These are phyloP conservation scores for Apogon talboti DNA, from an alignment of 2,797 vertebrate species.

Conservation along the genomic window DNA sequence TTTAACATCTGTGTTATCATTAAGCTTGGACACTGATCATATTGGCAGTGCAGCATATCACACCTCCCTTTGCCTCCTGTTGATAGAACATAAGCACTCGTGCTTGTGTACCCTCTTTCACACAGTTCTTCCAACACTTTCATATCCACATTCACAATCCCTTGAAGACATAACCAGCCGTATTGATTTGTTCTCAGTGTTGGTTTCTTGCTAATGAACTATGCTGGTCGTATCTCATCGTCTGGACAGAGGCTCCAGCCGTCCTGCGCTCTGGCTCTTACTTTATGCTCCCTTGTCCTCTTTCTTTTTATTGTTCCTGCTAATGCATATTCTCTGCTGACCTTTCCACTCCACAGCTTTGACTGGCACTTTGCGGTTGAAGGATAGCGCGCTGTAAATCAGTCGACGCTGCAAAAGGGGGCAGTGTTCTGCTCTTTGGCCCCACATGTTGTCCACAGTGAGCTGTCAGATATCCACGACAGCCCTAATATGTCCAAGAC, in stretches of 20 bases:
- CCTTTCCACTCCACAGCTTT: slow-evolving; percentile 52
- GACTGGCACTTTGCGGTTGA: slow-evolving; percentile 56
- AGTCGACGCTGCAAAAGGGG: slow-evolving; percentile 19
- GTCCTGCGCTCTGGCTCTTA: slow-evolving; percentile 40
- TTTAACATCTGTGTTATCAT: slow-evolving; percentile 16
- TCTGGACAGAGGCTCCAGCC: slow-evolving; percentile 68
- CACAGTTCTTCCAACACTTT: not conserved
- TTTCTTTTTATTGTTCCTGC: slow-evolving; percentile 42
- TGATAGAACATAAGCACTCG: slow-evolving; percentile 10
- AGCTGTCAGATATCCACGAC: slow-evolving; percentile 20
- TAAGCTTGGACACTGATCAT: slow-evolving; percentile 2
- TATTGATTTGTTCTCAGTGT: slow-evolving; percentile 59
- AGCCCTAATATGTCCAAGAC: slow-evolving; percentile 44
- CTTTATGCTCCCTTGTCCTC: slow-evolving; percentile 46
- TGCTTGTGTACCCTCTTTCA: slow-evolving; percentile 5
- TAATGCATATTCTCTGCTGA: slow-evolving; percentile 51
- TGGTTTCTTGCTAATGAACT: slow-evolving; percentile 33
- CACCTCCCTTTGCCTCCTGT: not conserved
- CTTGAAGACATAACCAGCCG: slow-evolving; percentile 22
- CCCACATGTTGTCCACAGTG: slow-evolving; percentile 10
- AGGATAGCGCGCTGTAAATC: slow-evolving; percentile 51
- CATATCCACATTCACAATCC: slow-evolving; percentile 12
- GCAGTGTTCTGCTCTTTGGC: slow-evolving; percentile 22
- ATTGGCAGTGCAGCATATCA: not conserved
- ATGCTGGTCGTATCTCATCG: slow-evolving; percentile 47